phyloP scores from a whole-genome alignment of 2,797 vertebrate genomes.

The Prionace glauca region DNA sequence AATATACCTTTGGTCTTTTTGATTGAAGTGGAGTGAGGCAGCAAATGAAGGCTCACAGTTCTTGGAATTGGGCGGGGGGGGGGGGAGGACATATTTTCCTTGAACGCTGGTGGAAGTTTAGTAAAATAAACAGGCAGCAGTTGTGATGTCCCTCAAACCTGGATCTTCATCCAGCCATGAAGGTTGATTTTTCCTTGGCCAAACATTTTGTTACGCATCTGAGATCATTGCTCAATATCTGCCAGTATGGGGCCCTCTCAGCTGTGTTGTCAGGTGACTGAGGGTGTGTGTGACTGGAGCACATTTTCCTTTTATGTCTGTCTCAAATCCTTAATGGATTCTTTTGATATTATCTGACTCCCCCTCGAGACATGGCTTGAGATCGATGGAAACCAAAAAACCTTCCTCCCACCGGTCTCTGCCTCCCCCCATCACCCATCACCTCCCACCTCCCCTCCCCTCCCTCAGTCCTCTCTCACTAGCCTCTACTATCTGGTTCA shows the following conservation, averaged over 20 bases:
- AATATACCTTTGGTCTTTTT: not conserved
- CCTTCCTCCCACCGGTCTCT: not conserved
- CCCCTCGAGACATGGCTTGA: not conserved
- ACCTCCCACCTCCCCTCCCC: no score
- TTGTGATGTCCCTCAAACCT: not conserved
- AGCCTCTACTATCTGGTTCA: not conserved
- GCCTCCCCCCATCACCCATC: no score
- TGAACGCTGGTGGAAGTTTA: not conserved
- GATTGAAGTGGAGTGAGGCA: not conserved
- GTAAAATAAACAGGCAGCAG: not conserved
- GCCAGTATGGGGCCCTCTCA: not conserved
- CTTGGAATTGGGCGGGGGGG: not conserved
- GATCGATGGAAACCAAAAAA: not conserved
- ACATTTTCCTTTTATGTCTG: not conserved
- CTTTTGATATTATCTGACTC: not conserved
- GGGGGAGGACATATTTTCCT: not conserved
- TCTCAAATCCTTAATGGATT: not conserved
- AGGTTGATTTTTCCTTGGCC: not conserved
- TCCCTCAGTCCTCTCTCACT: not conserved
- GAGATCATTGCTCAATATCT: not conserved
- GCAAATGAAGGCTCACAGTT: not conserved
- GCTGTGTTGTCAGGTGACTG: not conserved
- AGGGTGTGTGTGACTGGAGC: not conserved
- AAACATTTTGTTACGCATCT: not conserved
- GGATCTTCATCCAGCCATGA: not conserved